Evolutionary conservation across 2,888 invertebrate species (phyloP).

Genomic region (Acleris emargana): DNA sequence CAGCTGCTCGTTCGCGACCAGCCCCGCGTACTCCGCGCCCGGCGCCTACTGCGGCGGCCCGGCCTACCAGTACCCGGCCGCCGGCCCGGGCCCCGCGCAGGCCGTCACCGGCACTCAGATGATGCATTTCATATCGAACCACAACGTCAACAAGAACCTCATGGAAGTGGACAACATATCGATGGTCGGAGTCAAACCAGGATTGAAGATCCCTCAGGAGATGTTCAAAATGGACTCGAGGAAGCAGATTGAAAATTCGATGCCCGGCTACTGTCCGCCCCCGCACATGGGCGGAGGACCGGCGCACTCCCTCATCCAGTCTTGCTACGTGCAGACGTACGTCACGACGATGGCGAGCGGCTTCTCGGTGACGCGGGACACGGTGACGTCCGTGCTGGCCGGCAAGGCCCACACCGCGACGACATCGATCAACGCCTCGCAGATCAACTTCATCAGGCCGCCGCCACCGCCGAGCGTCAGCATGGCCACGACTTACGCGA

Average conservation of each 20-base stretch:
- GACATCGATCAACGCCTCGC: conserved; percentile 88
- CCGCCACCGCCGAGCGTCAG: conserved; percentile 73
- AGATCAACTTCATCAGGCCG: conserved; percentile 71
- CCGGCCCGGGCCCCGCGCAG: conserved; percentile 65
- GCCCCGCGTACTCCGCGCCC: conserved; percentile 80
- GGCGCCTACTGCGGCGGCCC: conserved; percentile 48
- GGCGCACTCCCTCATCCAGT: conserved; percentile 70
- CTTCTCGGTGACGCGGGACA: conserved; percentile 90
- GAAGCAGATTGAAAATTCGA: conserved; percentile 65
- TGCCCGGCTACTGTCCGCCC: conserved; percentile 79
- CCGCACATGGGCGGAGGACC: conserved; percentile 78
- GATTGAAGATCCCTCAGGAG: conserved; percentile 59
- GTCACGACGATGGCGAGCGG: conserved; percentile 86
- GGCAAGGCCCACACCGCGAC: conserved; percentile 90
- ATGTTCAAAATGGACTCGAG: conserved; percentile 59
- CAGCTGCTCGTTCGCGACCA: conserved; percentile 71
- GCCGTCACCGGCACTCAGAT: conserved; percentile 71
- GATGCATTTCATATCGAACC: conserved; percentile 81
- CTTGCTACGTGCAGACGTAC: conserved; percentile 74
- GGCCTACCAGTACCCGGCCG: conserved; percentile 66
- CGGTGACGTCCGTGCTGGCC: conserved; percentile 91
- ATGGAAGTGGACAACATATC: conserved; percentile 82
- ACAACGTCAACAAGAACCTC: conserved; percentile 78
- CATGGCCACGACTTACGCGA: conserved; percentile 72
- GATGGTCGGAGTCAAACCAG: conserved; percentile 76